phyloP scores from a whole-genome alignment of 2,113 vertebrate genomes.

The Laticauda colubrina region DNA sequence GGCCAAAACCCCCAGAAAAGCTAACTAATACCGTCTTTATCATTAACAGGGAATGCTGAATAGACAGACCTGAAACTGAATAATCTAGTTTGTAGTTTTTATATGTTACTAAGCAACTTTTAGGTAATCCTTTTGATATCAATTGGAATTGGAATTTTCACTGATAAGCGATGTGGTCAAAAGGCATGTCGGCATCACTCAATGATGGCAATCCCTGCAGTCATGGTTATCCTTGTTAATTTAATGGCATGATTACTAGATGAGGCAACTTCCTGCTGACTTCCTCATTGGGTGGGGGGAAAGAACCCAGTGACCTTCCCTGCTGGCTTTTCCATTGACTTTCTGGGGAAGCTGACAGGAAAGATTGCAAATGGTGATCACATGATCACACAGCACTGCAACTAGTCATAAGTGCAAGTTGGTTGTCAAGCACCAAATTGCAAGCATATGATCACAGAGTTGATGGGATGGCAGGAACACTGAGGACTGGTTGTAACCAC shows the following conservation, averaged over 20 bases:
- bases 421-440: not conserved
- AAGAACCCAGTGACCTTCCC: not conserved
- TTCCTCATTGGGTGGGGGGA: not conserved
- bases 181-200: not conserved
- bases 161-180: not conserved
- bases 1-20: not conserved
- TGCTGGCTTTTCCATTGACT: not conserved
- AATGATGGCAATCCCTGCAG: not conserved
- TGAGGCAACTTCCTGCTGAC: not conserved
- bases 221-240: not conserved
- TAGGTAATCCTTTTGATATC: not conserved
- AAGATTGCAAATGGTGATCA: not conserved
- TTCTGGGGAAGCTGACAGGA: not conserved
- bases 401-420: not conserved
- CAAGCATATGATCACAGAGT: not conserved
- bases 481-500: not conserved
- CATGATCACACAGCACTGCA: not conserved
- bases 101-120: not conserved
- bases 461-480: not conserved
- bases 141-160: not conserved
- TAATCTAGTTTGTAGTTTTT: not conserved
- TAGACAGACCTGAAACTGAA: not conserved
- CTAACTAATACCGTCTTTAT: not conserved
- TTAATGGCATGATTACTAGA: not conserved
- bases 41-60: not conserved